A percentile compares a stretch with the other conserved stretches of the same genome.
Evolutionary conservation across 2,113 vertebrate species (phyloP).

Genomic region (Perca flavescens): DNA sequence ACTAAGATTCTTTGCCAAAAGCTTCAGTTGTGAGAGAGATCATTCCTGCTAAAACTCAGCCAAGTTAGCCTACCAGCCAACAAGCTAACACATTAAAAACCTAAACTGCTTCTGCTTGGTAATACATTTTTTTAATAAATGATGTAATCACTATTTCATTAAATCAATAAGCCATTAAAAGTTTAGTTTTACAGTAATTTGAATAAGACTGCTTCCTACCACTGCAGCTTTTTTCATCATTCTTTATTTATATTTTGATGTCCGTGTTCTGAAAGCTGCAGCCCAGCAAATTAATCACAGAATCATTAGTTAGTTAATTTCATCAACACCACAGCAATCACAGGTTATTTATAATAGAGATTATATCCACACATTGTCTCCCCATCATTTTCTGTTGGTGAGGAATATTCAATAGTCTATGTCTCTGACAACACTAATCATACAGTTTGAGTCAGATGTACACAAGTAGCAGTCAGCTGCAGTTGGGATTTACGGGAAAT

Average conservation of each 20-base stretch:
- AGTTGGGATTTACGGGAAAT: background rate
- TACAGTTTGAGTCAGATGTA: background rate
- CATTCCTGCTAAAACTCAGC: background rate
- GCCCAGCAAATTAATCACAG: background rate
- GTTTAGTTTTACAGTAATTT: background rate
- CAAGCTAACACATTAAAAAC: background rate
- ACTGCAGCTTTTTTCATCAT: background rate
- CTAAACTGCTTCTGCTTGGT: background rate
- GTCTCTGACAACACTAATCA: background rate
- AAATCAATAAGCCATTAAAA: constrained; percentile 38
- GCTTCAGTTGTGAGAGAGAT: background rate
- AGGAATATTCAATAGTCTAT: background rate
- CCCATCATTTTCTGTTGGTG: background rate
- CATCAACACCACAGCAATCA: constrained; percentile 11
- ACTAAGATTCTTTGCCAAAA: background rate
- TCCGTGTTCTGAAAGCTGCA: constrained; percentile 1
- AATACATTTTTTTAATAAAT: background rate
- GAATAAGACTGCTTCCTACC: background rate
- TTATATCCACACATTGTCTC: background rate
- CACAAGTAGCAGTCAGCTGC: background rate
- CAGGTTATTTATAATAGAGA: background rate
- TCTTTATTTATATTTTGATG: constrained; percentile 26
- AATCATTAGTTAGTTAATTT: background rate
- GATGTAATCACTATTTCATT: background rate
- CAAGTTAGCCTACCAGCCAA: background rate